Base-by-base conservation (phyloP, 2,888 invertebrate species). In the Caenorhabditis sp. region DNA sequence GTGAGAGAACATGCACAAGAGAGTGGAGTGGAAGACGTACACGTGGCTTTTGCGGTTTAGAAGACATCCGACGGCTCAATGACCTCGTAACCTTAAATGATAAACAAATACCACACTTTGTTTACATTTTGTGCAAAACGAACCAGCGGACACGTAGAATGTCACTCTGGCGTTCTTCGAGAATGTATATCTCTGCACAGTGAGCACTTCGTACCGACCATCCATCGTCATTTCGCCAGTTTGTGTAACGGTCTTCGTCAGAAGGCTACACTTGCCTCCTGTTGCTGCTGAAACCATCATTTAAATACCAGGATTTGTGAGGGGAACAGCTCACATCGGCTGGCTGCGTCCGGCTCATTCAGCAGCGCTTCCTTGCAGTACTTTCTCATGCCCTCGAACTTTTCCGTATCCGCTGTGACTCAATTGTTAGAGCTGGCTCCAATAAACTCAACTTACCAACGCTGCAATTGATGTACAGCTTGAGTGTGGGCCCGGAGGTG, bases 361-460 rank as follows among this genome's bases (percentile, higher is more conserved):
- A n/a, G n/a, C n/a, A n/a, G n/a, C n/a, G 35, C 35, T 7, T 50
- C 63, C 2, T 50, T 30, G 35, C 58, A 68, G 9, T 59, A 17
- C 8, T 43, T 39, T 0, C 35, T 11, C 7, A 68, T 24, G 0
- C 6, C 7, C 2, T 58, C 35, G 20, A 68, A 68, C 22, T 48
- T 41, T 1, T 59, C 68, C 59, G 58, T 59, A 68, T 52, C 50
- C 26, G 24, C 55, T 55, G 20, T 9, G 1, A 32, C 7, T 9
- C 15, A 17, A 50, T 50, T 24, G 26, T 39, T 11, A 27, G 2
- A 22, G n/a, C 22, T 32, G 9, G 11, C n/a, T n/a, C n/a, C n/a
- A n/a, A n/a, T n/a, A 2, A 24, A 4, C 5, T 37, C 15, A 5
- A 22, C 65, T 13, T 68, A 68, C 68, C 68, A n/a, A 32, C 32